Evolutionary conservation across 2,797 vertebrate species (phyloP), one percentile per base, ranked within the genome.

Genomic region (Sebastes goodei): DNA sequence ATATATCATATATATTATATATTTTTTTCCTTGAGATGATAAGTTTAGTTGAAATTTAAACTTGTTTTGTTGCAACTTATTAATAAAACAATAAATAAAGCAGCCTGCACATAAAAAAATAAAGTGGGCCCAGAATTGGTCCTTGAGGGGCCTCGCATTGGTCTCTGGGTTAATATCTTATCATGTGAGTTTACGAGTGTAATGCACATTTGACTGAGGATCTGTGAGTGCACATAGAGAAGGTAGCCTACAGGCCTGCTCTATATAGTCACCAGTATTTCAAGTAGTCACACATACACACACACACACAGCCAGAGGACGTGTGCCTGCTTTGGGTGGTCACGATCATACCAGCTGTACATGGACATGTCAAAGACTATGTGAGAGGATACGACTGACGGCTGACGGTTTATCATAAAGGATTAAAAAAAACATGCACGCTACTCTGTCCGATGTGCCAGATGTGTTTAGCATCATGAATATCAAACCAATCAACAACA

Each of bases 271-370:
- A 86, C 29, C 56, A 79, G 61, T 17, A 46, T 33, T 68, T 71
- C 15, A 78, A 66, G 76, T 38, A 77, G 35, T 23, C 33, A 29
- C 35, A 59, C 7, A 5, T 7, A 60, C 20, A 55, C n/a, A 32
- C 32, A 30, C 29, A 32, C 42, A 30, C 55, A 65, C 14, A 57
- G 38, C 57, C 42, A 2, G 35, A 70, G 75, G 74, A 71, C 4
- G 10, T 65, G 68, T 33, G 23, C 60, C 71, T 80, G 66, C 33
- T 74, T 49, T 67, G 52, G 42, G 14, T 66, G 23, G 76, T 87
- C 53, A 59, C 56, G 10, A 74, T 56, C 52, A 80, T 53, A 71
- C 77, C 79, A 82, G 82, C 81, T 80, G 73, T 74, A 61, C 59
- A 72, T 27, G 49, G 57, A 30, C 60, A 69, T 53, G 72, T 78